Evolutionary conservation across 2,113 vertebrate genomes (phyloP).

Genomic region (Esox niger): DNA sequence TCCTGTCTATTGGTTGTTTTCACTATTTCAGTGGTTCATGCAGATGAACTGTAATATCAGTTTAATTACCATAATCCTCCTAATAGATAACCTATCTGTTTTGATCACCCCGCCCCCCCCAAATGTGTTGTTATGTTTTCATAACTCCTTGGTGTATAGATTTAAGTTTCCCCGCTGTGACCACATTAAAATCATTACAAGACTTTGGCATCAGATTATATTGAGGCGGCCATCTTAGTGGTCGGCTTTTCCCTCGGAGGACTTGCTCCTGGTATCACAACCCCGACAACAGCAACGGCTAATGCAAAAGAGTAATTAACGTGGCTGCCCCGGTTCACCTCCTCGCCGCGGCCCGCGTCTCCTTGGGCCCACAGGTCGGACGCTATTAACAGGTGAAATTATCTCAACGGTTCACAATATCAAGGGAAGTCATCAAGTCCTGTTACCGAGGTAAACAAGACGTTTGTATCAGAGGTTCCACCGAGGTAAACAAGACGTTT

Average conservation of each 20-base stretch:
- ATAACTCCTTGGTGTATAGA: not conserved
- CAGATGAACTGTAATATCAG: not conserved
- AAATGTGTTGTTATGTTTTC: not conserved
- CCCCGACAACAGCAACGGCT: not conserved
- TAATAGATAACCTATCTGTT: not conserved
- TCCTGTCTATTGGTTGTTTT: not conserved
- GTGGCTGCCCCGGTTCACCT: constrained; percentile 34
- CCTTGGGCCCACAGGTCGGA: constrained; percentile 27
- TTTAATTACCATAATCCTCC: constrained; percentile 6
- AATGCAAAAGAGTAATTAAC: constrained; percentile 36
- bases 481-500: too few species aligned
- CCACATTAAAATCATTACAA: constrained; percentile 8
- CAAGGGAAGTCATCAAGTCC: constrained; percentile 24
- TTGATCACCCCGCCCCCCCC: not conserved
- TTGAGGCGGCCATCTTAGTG: not conserved
- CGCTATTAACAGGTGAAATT: constrained; percentile 30
- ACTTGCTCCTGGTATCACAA: constrained; percentile 10
- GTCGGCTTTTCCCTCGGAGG: not conserved
- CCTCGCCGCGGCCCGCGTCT: constrained; percentile 15
- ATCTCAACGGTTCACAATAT: constrained; percentile 41
- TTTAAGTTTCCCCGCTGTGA: not conserved
- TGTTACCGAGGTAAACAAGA: constrained; percentile 48
- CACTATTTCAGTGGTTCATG: not conserved
- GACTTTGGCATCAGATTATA: not conserved
- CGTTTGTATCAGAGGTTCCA: constrained; percentile 36